phyloP scores from a whole-genome alignment of 2,797 vertebrate species.

The Huso huso region DNA sequence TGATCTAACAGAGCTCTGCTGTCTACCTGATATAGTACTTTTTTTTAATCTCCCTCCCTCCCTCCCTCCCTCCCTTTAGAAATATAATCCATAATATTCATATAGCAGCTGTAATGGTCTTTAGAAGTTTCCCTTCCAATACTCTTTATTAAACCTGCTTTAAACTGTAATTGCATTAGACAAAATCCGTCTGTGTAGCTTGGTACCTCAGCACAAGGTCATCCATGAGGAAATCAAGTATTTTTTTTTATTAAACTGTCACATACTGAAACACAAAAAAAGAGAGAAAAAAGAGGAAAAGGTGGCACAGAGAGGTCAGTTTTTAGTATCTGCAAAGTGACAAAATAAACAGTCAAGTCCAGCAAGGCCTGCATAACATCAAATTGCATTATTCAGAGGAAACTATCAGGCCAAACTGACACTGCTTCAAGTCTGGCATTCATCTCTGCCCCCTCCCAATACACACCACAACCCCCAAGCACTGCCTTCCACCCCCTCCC shows the following conservation, averaged over 20 bases:
- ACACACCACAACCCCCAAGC: not conserved
- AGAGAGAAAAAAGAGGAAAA: constrained; percentile 32
- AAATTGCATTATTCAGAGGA: constrained; percentile 44
- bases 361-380: constrained; percentile 47
- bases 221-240: constrained; percentile 29
- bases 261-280: constrained; percentile 24
- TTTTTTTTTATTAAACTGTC: constrained; percentile 44
- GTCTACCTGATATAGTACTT: constrained; percentile 48
- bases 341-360: constrained; percentile 52
- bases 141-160: constrained; percentile 50
- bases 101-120: constrained; percentile 43
- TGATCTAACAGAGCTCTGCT: constrained; percentile 64
- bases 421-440: constrained; percentile 44
- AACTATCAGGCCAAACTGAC: constrained; percentile 42
- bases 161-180: constrained; percentile 36
- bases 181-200: constrained; percentile 34
- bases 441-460: constrained; percentile 32
- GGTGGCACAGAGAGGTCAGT: constrained; percentile 48
- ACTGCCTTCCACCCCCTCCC: constrained; percentile 9
- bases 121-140: constrained; percentile 45
- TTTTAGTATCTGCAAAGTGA: constrained; percentile 49
- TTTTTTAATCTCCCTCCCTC: constrained; percentile 55
- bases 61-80: constrained; percentile 39
- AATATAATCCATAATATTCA: constrained; percentile 52
- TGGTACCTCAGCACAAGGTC: constrained; percentile 43